Evolutionary conservation across 1,140 invertebrate species (phyloP).

Genomic region (Zaprionus ornatus): DNA sequence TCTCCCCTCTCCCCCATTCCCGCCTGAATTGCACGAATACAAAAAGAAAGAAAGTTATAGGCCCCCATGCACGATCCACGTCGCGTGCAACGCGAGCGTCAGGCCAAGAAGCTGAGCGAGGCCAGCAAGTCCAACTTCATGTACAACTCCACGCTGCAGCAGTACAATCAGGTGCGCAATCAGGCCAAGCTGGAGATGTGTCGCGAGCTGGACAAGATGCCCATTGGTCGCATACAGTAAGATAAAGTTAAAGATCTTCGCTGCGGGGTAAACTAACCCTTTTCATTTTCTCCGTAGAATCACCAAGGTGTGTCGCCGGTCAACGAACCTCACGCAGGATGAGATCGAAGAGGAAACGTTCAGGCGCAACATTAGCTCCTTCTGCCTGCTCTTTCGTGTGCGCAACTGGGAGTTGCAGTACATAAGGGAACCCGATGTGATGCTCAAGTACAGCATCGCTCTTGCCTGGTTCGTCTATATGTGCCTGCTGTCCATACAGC

Average conservation of each 20-base stretch:
- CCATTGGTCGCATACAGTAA: slow-evolving; percentile 83
- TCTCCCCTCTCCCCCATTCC: neutral
- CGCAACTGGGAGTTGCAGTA: slow-evolving; percentile 79
- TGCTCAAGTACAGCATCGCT: slow-evolving; percentile 81
- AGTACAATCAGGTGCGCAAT: slow-evolving; percentile 83
- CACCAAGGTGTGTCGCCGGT: slow-evolving; percentile 65
- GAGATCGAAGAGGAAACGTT: slow-evolving; percentile 79
- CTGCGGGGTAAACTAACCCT: too few species aligned
- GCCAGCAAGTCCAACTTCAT: slow-evolving; percentile 77
- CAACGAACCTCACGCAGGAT: slow-evolving; percentile 72
- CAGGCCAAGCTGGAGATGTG: slow-evolving; percentile 84
- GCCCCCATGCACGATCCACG: slow-evolving; percentile 73
- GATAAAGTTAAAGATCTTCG: neutral
- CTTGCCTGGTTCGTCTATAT: slow-evolving; percentile 68
- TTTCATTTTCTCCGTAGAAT: slow-evolving; percentile 33
- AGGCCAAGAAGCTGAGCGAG: slow-evolving; percentile 80
- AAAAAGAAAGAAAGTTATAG: slow-evolving; percentile 73
- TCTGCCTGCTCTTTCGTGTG: slow-evolving; percentile 74
- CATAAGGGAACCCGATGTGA: slow-evolving; percentile 76
- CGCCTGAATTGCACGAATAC: slow-evolving; percentile 66
- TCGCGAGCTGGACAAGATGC: slow-evolving; percentile 82
- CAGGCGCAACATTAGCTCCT: slow-evolving; percentile 78
- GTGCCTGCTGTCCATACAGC: slow-evolving; percentile 69
- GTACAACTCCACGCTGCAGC: slow-evolving; percentile 81
- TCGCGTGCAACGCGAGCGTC: slow-evolving; percentile 56